phyloP scores from a whole-genome alignment of 2,113 vertebrate genomes.

The Alectura lathami region DNA sequence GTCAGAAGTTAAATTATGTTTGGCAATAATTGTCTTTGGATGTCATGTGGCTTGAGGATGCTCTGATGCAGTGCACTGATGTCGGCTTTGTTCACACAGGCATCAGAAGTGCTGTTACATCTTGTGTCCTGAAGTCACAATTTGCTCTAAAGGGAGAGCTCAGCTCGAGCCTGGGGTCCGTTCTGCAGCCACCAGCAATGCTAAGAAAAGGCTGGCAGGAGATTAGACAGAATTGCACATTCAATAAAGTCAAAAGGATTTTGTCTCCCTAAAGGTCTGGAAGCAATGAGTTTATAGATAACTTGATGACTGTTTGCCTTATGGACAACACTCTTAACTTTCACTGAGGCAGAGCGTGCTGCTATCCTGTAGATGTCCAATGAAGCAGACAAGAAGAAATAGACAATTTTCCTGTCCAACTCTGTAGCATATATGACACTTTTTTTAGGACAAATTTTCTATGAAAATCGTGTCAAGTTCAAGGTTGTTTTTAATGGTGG shows the following conservation, averaged over 20 bases:
- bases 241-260: conserved; percentile 71
- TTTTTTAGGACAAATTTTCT: background rate
- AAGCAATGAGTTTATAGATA: conserved; percentile 71
- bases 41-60: conserved; percentile 38
- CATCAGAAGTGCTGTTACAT: conserved; percentile 11
- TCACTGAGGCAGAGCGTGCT: background rate
- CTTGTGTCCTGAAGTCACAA: conserved; percentile 60
- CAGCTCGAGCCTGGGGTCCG: conserved; percentile 68
- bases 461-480: conserved; percentile 41
- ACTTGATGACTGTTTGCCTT: conserved; percentile 48
- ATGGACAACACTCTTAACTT: conserved; percentile 50
- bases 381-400: background rate
- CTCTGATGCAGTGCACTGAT: conserved; percentile 47
- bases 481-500: conserved; percentile 38
- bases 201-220: conserved; percentile 59
- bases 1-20: background rate
- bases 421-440: background rate
- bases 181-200: conserved; percentile 65
- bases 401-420: background rate
- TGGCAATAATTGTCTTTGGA: conserved; percentile 27
- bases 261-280: conserved; percentile 62
- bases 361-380: background rate
- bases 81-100: conserved; percentile 57
- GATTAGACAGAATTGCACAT: conserved; percentile 63
- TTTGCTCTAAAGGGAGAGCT: conserved; percentile 61